Evolutionary conservation across 2,888 invertebrate species (phyloP).

Genomic region (Oxystoma pomonae): DNA sequence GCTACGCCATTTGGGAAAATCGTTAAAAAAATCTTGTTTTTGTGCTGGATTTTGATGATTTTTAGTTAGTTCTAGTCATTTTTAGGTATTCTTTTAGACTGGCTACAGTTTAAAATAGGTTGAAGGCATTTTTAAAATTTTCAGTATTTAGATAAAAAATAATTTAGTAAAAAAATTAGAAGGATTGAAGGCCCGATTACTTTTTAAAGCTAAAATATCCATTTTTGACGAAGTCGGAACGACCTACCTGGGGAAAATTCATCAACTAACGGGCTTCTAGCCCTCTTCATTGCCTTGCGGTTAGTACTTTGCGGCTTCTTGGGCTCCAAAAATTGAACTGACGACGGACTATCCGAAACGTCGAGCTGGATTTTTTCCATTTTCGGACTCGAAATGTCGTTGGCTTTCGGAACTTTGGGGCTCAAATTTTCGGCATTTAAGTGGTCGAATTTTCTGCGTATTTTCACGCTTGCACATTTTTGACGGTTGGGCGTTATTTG

Average conservation of each 20-base stretch:
- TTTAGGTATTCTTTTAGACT: too few species aligned
- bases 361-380: background rate
- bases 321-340: slow-evolving; percentile 34
- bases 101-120: too few species aligned
- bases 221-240: too few species aligned
- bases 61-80: too few species aligned
- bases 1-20: too few species aligned
- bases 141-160: too few species aligned
- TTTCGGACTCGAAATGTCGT: background rate
- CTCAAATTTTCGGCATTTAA: background rate
- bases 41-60: too few species aligned
- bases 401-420: background rate
- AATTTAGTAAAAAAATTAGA: too few species aligned
- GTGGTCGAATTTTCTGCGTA: background rate
- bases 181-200: too few species aligned
- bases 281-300: slow-evolving; percentile 42
- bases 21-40: too few species aligned
- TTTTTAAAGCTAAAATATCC: too few species aligned
- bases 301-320: slow-evolving; percentile 36
- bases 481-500: background rate
- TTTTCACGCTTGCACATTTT: background rate
- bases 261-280: slow-evolving; percentile 43
- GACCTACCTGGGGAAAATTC: slow-evolving; percentile 43
- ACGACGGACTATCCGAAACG: background rate
- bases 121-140: too few species aligned